These are phyloP conservation scores for Himalopsyche anomala DNA, from an alignment of 2,888 invertebrate genomes.

Conservation along the genomic window DNA sequence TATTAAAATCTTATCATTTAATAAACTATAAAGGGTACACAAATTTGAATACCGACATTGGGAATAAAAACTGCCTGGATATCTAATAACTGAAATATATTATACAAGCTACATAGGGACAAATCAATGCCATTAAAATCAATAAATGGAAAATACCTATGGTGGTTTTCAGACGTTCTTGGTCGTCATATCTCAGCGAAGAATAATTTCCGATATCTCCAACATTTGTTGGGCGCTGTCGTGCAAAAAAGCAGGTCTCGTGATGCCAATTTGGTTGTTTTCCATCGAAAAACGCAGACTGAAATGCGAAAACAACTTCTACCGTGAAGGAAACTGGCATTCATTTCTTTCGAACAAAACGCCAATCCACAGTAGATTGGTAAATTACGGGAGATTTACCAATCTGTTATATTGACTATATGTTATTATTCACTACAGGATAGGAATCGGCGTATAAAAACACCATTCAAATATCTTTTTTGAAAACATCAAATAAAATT, in stretches of 20 bases:
- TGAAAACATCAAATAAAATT: background rate
- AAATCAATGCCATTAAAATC: background rate
- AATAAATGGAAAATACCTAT: constrained; percentile 76
- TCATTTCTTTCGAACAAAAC: background rate
- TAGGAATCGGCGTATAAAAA: background rate
- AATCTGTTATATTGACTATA: too few species aligned
- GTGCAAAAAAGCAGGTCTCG: constrained; percentile 89
- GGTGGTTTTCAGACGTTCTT: constrained; percentile 83
- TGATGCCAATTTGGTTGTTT: constrained; percentile 94
- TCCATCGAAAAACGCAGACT: constrained; percentile 93
- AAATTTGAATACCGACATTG: too few species aligned
- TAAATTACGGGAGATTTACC: background rate
- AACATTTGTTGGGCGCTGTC: constrained; percentile 83
- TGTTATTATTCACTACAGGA: background rate
- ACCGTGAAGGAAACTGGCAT: background rate
- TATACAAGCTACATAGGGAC: too few species aligned
- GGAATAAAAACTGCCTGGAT: too few species aligned
- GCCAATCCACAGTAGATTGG: background rate
- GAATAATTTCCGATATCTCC: constrained; percentile 90
- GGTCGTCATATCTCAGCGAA: constrained; percentile 88
- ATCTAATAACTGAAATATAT: too few species aligned
- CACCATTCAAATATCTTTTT: background rate
- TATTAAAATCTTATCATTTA: too few species aligned
- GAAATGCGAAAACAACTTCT: constrained; percentile 67
- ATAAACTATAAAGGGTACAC: too few species aligned